Evolutionary conservation across 2,797 vertebrate species (phyloP), one percentile per base, ranked within the genome.

Genomic region (Sciurus vulgaris): DNA sequence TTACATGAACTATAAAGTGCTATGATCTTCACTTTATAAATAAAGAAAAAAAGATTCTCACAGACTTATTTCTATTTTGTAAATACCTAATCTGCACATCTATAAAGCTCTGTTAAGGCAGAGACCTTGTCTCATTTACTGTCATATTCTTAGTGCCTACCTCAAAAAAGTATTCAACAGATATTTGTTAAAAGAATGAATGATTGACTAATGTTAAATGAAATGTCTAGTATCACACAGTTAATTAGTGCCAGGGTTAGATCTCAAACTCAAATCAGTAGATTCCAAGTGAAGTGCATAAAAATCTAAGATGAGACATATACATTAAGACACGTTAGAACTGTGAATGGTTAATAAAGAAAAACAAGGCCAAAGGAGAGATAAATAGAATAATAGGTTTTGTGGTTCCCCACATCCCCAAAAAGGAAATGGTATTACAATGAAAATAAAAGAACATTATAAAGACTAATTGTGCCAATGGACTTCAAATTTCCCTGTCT

Each of bases 1-100:
- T 92, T 56, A 93, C 38, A 59, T 70, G 33, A 87, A 95, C 83
- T 93, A 84, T 88, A 73, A 96, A 91, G 56, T 77, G 44, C 69
- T 87, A 93, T 15, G 24, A 47, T 67, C 26, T 30, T 44, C 38
- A 56, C 35, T 70, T 83, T 30, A 79, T 51, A 61, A 44, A 73
- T 47, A 59, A 61, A 26, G 59, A 61, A 61, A 61, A 61, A 24
- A 9, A 61, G 59, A 61, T 24, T 78, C 78, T 59, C 30, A 74
- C 7, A 85, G 78, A 28, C 5, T 88, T 44, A 72, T 56, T 90
- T 90, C 41, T 95, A 41, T 86, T 94, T 74, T 59, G 12, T 86
- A 90, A 94, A 30, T 61, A 73, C 26, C 33, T 81, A 77, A 92
- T 72, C 38, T 91, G 56, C n/a, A 83, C 72, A 84, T 18, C 28